Base-by-base conservation (phyloP, 2,113 vertebrate genomes). In the Macquaria australasica region DNA sequence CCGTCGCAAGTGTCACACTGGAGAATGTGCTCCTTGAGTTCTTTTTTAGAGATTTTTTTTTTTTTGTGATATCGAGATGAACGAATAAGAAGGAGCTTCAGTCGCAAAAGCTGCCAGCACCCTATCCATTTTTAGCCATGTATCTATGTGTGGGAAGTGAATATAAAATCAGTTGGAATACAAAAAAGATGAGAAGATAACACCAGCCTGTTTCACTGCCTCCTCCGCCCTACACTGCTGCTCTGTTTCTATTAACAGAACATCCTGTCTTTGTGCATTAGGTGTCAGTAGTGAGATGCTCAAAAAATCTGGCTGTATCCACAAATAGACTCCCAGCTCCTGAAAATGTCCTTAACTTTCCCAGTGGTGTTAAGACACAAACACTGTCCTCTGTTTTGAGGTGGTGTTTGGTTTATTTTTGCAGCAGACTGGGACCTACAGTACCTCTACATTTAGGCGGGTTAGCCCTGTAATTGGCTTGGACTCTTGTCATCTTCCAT, bases 221-320 rank as follows among this genome's bases (percentile, higher is more conserved):
- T 73, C 68, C 41, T 79, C n/a, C 73, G 1, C 60, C 56, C 67
- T 43, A 31, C 70, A 53, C 62, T 72, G 63, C 48, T 68, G 56
- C 77, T 85, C 14, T 70, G 20, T 20, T 81, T 60, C 31, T 18
- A 58, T 34, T 37, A 67, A 37, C 71, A 34, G 71, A 81, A 62
- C 31, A 9, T 92, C 82, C 91, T 83, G 31, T 60, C 72, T 82
- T 62, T 84, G 78, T 72, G 64, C 92, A 93, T 91, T 91, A 93
- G 93, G 89, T 93, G 93, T 94, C 92, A 94, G 75, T 91, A 86
- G 91, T 93, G 91, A 90, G 90, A 91, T 82, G 73, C 48, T 56
- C 31, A 50, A 69, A 81, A 82, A 76, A 60, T 25, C 34, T 18
- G 37, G 11, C 34, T 28, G 67, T 2, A 15, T 75, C 34, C 82